Evolutionary conservation across 2,113 vertebrate species (phyloP), one percentile per base, ranked within the genome.

Genomic region (Prunella fulvescens): DNA sequence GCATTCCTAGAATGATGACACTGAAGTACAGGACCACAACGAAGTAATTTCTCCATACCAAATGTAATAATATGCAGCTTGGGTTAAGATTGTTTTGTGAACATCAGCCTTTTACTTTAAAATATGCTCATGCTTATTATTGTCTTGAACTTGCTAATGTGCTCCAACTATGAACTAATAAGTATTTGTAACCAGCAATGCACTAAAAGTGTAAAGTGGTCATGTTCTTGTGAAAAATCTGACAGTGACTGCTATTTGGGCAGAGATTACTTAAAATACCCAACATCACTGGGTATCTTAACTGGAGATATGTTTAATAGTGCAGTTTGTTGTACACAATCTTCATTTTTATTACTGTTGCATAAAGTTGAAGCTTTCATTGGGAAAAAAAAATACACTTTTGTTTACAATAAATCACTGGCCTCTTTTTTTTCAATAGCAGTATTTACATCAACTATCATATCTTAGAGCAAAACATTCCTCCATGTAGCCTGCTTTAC

Each of bases 381-480:
- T 96, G 78, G 45, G 24, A 39, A 29, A 28, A 53, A 48, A 78
- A 92, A 57, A 5, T 11, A 33, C 11, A 79, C 33, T 86, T 91
- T 84, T 83, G 80, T 95, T 97, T 95, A 95, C 72, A 97, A 67
- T 92, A 91, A 95, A 89, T 81, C 51, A 39, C 39, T 92, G 39
- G 62, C 45, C 35, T 95, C 70, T 39, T 73, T 81, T 71, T 58
- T 71, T 76, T 54, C 29, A 19, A 4, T 6, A 85, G 48, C 42
- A 54, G 23, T 54, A 47, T 60, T 86, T 88, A 25, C 24, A 76
- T 31, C 47, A 18, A 25, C 6, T 54, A 7, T 19, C 24, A 40
- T 24, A 40, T 20, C 29, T 70, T 53, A 48, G 23, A 85, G 26
- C 42, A 79, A 61, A 65, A 35, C 29, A 11, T 47, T 74, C 14